Evolutionary conservation across 64 coral and sea anemone species (phyloP), one percentile per base, ranked within the genome.

Genomic region (Pachyseris speciosa): DNA sequence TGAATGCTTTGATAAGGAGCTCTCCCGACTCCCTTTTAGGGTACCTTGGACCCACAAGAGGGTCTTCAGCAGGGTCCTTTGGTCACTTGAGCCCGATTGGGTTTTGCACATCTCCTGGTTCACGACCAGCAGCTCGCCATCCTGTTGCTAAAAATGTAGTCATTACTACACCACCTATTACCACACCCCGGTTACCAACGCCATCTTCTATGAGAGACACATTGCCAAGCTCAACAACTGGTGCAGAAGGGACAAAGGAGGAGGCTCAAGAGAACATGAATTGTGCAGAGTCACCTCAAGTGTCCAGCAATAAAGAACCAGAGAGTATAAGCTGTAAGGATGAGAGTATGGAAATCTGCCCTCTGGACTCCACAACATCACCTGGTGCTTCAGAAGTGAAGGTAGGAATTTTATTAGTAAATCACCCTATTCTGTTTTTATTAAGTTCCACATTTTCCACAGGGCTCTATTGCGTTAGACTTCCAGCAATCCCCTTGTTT

Each of bases 11-110:
- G 39, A 99, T 99, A 44, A 64, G 97, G 30, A 89, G 91, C 57
- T 99, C 97, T 50, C 97, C 97, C 38, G 97, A 99, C 75, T 94
- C 97, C 36, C 80, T 99, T 11, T 87, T 90, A 65, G 97, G 92
- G 64, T 95, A 91, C 69, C 87, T 99, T 10, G 80, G 86, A 32
- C 94, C 89, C 38, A 80, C 97, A 28, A 89, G 97, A 25, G 74
- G 89, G 52, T 99, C 97, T 30, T 99, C 97, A 27, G 90, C 97
- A 15, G 93, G 97, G 38, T 99, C 97, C 40, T 95, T 95, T 90
- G 97, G 97, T 41, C 97, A 99, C 83, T 66, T 99, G 49, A 99
- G 93, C 31, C 93, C 97, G 9, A 88, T 95, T 79, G 97, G 90
- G 15, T 87, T 99, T 19, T 95, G 93, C 50, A 94, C 97, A n/a